phyloP scores from a whole-genome alignment of 2,113 vertebrate species.

The Gymnarchus niloticus region DNA sequence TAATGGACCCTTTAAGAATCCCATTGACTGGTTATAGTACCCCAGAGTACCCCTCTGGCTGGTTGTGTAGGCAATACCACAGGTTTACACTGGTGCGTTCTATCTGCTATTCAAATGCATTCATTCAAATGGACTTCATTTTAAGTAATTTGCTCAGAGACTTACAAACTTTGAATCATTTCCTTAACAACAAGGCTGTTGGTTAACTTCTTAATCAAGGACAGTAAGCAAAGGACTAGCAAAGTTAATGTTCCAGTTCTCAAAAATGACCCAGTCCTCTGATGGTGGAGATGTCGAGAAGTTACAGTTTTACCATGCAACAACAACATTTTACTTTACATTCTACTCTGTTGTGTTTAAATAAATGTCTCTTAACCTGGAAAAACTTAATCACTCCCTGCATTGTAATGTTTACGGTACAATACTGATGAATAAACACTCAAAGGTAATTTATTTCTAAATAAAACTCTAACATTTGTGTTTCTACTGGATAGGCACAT shows the following conservation, averaged over 20 bases:
- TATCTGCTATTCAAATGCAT: neutral
- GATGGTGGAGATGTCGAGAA: neutral
- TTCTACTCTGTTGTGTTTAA: neutral
- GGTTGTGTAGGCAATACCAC: neutral
- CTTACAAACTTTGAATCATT: neutral
- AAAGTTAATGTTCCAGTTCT: neutral
- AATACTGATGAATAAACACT: neutral
- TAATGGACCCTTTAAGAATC: neutral
- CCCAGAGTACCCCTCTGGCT: neutral
- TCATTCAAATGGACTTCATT: too few species aligned
- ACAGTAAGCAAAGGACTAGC: neutral
- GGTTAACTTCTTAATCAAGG: neutral
- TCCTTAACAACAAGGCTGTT: neutral
- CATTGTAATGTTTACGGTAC: neutral
- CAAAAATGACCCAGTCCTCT: neutral
- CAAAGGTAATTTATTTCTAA: neutral
- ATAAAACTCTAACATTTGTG: neutral
- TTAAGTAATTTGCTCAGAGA: too few species aligned
- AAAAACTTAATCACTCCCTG: neutral
- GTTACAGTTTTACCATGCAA: neutral
- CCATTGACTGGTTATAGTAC: neutral
- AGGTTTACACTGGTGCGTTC: neutral
- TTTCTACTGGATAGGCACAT: neutral
- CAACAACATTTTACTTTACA: neutral
- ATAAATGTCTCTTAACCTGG: neutral